Evolutionary conservation across 2,888 invertebrate genomes (phyloP), one percentile per base, ranked within the genome.

Genomic region (Zygaena filipendulae): DNA sequence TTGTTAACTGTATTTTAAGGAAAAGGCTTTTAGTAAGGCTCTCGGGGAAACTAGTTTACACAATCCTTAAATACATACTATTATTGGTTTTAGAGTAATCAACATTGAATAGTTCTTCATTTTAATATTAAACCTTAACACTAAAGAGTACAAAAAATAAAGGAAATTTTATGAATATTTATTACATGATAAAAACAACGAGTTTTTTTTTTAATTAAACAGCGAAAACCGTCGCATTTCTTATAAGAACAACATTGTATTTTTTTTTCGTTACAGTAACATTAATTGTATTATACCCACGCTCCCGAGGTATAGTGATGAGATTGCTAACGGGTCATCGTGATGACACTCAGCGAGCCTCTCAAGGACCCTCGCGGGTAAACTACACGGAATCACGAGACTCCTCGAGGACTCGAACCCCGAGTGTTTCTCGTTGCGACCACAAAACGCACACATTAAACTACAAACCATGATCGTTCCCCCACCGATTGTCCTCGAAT

Each of bases 61-160:
- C 62, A 63, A 59, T 58, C 59, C 77, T 70, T 75, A 77, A 67
- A 66, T 60, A 63, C 58, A 62, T 63, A 63, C 49, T 55, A 48
- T 68, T 70, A 75, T 71, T 68, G 72, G 72, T 72, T 75, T 74
- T 71, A 75, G 70, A 77, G 69, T 75, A 67, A 72, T 75, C 72
- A 79, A 79, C 79, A 77, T 77, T 75, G 72, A 77, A 79, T 79
- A 79, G 72, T 74, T 71, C n/a, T 66, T 71, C 59, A 51, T 52
- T 62, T 70, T 70, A 74, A 71, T 71, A 71, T 77, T 72, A 75
- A 62, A 7, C 59, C 74, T 75, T 79, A 77, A 59, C 52, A 71
- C 75, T 79, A 79, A 77, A 79, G 77, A 79, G 79, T 79, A 79
- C 77, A 79, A 79, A 79, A 79, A 79, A 79, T 79, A 79, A 79